Percentiles rank a stretch among this genome's conserved stretches.
Evolutionary conservation across 2,113 vertebrate species (phyloP).

Genomic region (Neopipo cinnamomea): DNA sequence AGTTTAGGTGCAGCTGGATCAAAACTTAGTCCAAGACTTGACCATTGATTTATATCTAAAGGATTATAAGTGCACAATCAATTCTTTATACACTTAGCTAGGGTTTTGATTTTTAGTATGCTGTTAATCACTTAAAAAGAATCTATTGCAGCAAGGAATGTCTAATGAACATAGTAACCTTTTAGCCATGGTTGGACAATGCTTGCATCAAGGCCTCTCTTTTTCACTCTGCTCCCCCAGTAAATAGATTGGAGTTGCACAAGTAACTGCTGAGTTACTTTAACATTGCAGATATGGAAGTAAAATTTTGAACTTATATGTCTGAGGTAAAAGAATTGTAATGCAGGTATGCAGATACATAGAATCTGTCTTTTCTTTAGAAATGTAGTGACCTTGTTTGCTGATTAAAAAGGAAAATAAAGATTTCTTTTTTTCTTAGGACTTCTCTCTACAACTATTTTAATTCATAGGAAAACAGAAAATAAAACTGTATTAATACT

Average conservation of each 20-base stretch:
- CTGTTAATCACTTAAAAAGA: background rate
- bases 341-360: rapidly evolving
- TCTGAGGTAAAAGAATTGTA: background rate
- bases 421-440: background rate
- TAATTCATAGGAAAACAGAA: background rate
- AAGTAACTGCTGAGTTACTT: background rate
- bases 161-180: background rate
- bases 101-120: background rate
- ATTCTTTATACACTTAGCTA: background rate
- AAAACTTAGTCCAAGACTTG: background rate
- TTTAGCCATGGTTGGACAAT: background rate
- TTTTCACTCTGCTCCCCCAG: background rate
- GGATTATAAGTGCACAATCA: background rate
- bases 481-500: background rate
- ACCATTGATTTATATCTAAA: background rate
- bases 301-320: background rate
- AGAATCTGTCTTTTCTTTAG: background rate
- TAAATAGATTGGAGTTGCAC: background rate
- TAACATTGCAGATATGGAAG: background rate
- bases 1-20: background rate
- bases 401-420: background rate
- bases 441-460: background rate
- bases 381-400: background rate
- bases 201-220: background rate
- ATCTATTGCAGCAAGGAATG: background rate